Base-by-base conservation (phyloP, 2,797 vertebrate genomes). In the Phataginus tetradactyla region DNA sequence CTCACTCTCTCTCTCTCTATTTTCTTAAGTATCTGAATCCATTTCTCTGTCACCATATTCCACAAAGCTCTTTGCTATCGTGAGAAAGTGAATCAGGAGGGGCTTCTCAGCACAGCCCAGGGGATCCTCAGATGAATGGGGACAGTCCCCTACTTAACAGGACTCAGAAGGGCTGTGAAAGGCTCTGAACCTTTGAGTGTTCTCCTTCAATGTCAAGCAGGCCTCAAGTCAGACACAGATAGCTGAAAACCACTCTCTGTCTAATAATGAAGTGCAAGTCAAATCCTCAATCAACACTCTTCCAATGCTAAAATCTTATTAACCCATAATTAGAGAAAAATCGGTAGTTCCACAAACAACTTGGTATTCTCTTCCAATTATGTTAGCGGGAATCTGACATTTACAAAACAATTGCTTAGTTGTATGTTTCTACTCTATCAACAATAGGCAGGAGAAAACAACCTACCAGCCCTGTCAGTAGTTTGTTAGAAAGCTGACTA, bases 301-400 rank as follows among this genome's bases (percentile, higher is more conserved):
- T 59, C 39, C 34, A 85, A 91, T 39, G 5, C 23, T 68, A 12
- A 59, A 25, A 37, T 81, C 63, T 66, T 14, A 71, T 61, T 81
- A 71, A 79, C 37, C 77, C 25, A 79, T 55, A 83, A 86, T 53
- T 34, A 69, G 61, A 83, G 64, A 94, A 86, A 45, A 94, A 86
- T 45, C 29, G 83, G 74, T 13, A 69, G 29, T 55, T 92, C 21
- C 10, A 7, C 29, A 59, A 72, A 89, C 71, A 32, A 23, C 32
- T 78, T 63, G 49, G 29, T 18, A 83, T 90, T 78, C 13, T 78
- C 72, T 83, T 96, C 13, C 75, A 89, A 85, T 74, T 69, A 75
- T 83, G 14, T 79, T 90, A 88, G 80, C n/a, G 10, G 25, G 42
- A 96, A 75, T 18, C 23, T 64, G 81, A 57, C n/a, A 86, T 80